These are phyloP conservation scores for Neopipo cinnamomea DNA, from an alignment of 2,113 vertebrate genomes.

Conservation along the genomic window DNA sequence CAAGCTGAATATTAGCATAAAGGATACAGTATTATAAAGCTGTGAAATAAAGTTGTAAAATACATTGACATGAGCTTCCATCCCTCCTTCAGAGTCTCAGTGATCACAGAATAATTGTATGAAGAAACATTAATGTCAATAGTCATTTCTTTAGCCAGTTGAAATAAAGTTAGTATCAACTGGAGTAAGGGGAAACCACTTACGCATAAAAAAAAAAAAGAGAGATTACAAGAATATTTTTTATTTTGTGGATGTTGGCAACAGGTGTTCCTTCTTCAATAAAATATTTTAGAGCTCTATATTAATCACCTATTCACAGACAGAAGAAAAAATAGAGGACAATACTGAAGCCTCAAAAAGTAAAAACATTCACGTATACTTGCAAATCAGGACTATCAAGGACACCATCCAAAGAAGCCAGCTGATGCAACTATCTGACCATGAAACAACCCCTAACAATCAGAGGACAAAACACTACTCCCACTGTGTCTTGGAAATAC, in stretches of 20 bases:
- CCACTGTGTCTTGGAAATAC: not conserved
- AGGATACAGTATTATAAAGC: not conserved
- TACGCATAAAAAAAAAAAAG: not conserved
- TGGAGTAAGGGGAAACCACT: not conserved
- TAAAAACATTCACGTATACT: not conserved
- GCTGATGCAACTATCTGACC: not conserved
- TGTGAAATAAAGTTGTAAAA: conserved; percentile 22
- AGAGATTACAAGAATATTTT: not conserved
- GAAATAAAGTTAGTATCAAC: not conserved
- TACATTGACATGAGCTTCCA: not conserved
- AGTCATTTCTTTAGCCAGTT: not conserved
- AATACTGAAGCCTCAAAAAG: not conserved
- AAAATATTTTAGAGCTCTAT: not conserved
- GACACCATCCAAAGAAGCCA: not conserved
- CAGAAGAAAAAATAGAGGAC: not conserved
- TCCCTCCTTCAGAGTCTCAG: conserved; percentile 6
- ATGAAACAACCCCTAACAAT: not conserved
- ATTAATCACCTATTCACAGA: not conserved
- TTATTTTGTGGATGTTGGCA: not conserved
- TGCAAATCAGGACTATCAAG: not conserved
- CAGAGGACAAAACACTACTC: not conserved
- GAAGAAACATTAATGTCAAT: conserved; percentile 26
- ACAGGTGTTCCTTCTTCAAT: not conserved
- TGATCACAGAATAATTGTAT: conserved; percentile 30
- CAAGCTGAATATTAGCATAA: not conserved